Base-by-base conservation (phyloP, 2,113 vertebrate genomes). In the Trichomycterus rosablanca region DNA sequence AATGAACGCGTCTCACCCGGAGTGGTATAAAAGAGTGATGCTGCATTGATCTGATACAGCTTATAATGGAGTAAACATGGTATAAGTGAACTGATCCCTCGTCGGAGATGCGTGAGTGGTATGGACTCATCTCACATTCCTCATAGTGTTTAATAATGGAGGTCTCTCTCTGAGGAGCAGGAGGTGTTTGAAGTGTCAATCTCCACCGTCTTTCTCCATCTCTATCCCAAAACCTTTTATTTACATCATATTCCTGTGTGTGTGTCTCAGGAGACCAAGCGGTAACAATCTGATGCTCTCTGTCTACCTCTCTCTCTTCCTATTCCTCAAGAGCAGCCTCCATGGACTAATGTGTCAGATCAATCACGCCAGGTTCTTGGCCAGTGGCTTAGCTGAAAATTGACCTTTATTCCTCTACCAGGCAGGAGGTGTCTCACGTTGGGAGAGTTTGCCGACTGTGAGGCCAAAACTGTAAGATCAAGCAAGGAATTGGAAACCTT, bases 21-120 rank as follows among this genome's bases (percentile, higher is more conserved):
- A 88, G 76, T 84, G 88, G 85, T 83, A 81, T 83, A 81, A 88
- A 76, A 67, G 75, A 81, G 81, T 75, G 76, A 81, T 84, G 81
- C 84, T 76, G 86, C 91, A 88, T 85, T 82, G 89, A 84, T 89
- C 89, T 87, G 91, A 90, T 85, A 81, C 74, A 82, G 88, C 83
- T 77, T 48, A 83, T 87, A 87, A 84, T 87, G 89, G 92, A 90
- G 90, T 91, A 93, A 93, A 94, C 91, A 91, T 90, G 91, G 62
- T 28, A 49, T 46, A 40, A 45, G 43, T 54, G 46, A 39, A 56
- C 32, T 23, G 51, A 56, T 51, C 42, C 18, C n/a, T 54, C 59
- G 45, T 32, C 9, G 58, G 46, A 40, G 39, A 23, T 57, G 20
- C 15, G 18, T 19, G 51, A 63, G 52, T 56, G 49, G 22, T 67